Evolutionary conservation across 1,140 invertebrate genomes (phyloP).

Genomic region (Sycophila sp.): DNA sequence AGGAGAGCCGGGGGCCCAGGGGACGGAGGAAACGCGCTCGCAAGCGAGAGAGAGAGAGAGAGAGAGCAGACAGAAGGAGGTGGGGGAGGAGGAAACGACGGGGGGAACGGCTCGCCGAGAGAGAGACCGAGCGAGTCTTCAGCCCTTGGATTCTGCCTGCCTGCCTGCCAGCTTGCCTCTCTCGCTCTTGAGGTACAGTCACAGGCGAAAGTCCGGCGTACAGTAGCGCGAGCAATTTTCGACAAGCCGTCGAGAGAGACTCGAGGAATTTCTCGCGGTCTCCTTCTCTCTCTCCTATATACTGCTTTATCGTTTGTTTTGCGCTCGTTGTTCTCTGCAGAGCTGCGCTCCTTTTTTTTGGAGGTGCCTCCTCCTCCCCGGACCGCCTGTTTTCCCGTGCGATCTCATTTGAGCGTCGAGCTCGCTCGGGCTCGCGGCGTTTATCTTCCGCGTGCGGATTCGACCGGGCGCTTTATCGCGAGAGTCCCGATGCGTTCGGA

Average conservation of each 20-base stretch:
- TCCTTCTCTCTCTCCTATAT: neutral
- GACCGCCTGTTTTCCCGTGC: no score
- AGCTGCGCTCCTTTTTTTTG: no score
- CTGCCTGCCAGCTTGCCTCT: constrained; percentile 36
- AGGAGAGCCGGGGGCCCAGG: constrained; percentile 31
- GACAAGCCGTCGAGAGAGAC: neutral
- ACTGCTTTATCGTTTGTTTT: neutral
- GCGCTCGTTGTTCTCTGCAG: no score
- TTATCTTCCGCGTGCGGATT: no score
- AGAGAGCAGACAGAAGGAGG: constrained; percentile 15
- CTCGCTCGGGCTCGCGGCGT: no score
- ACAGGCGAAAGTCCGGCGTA: constrained; percentile 17
- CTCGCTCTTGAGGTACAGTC: constrained; percentile 34
- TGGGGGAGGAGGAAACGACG: constrained; percentile 17
- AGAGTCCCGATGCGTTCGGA: no score
- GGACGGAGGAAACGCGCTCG: constrained; percentile 23
- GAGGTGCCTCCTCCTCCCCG: no score
- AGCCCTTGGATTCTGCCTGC: constrained; percentile 53
- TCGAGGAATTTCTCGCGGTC: neutral
- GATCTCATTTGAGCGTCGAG: no score
- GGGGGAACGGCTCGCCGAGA: constrained; percentile 6
- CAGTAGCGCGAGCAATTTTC: constrained; percentile 41
- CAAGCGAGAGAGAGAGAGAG: constrained; percentile 21
- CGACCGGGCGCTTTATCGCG: no score
- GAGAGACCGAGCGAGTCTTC: constrained; percentile 43